Conservation (phyloP, 2,113 vertebrate genomes). For the Pitta sordida region DNA sequence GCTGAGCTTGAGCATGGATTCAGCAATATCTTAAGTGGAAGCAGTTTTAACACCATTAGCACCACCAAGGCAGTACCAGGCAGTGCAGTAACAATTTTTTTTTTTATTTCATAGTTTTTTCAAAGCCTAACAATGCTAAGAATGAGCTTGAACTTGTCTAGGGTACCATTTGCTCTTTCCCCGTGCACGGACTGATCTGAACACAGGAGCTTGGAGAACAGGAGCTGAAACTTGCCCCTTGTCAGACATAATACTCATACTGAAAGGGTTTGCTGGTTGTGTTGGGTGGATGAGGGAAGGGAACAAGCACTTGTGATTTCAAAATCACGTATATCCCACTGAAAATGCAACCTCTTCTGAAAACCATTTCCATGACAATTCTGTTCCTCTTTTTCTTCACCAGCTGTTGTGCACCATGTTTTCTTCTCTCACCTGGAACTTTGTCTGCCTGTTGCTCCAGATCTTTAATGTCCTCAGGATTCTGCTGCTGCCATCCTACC, state of each 20-base stretch:
- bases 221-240: background rate
- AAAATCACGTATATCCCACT: background rate
- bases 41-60: background rate
- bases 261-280: background rate
- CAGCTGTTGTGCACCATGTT: conserved; percentile 26
- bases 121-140: background rate
- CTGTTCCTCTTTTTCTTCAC: background rate
- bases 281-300: background rate
- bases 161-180: background rate
- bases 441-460: conserved; percentile 10
- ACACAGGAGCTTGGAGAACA: background rate
- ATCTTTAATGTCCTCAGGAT: background rate
- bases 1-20: background rate
- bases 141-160: background rate
- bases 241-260: background rate
- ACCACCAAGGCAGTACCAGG: background rate
- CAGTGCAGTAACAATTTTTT: background rate
- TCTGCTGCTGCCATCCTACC: background rate
- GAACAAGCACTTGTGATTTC: background rate
- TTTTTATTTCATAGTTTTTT: background rate
- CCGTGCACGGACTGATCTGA: background rate
- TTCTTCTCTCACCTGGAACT: conserved; percentile 21
- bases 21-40: background rate
- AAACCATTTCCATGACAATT: background rate
- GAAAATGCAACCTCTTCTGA: background rate